A percentile compares a stretch with the other conserved stretches of the same genome.
These are phyloP conservation scores for Neodiprion lecontei DNA, from an alignment of 1,140 invertebrate genomes.

Conservation along the genomic window DNA sequence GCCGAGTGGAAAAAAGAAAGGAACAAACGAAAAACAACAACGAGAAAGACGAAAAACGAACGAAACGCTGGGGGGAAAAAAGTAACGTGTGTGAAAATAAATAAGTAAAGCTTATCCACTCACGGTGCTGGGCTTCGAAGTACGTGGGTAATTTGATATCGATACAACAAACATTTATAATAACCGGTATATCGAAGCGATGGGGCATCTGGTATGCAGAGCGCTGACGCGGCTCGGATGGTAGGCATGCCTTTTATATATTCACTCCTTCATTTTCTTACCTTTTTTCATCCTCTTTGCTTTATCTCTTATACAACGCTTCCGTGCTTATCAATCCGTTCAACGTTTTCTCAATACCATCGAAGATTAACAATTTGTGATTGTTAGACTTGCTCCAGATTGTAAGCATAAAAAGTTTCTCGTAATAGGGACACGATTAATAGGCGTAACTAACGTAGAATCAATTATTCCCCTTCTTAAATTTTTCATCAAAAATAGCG, in stretches of 20 bases:
- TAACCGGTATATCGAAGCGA: background rate
- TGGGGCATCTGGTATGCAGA: background rate
- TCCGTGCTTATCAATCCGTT: background rate
- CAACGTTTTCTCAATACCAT: background rate
- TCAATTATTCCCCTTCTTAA: too few species aligned
- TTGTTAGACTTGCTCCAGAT: too few species aligned
- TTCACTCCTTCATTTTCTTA: background rate
- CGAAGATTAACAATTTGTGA: too few species aligned
- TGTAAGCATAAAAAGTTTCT: too few species aligned
- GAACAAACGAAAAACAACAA: too few species aligned
- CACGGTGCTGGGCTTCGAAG: background rate
- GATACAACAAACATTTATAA: constrained; percentile 6
- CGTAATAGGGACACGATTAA: too few species aligned
- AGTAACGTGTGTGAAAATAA: background rate
- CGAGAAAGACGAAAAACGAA: too few species aligned
- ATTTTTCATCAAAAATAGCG: too few species aligned
- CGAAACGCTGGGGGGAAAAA: too few species aligned
- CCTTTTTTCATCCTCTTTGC: background rate
- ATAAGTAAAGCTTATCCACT: background rate
- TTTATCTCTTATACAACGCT: background rate
- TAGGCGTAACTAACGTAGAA: too few species aligned
- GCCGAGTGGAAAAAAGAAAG: background rate
- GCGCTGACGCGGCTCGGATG: background rate
- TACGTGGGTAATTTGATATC: constrained; percentile 2
- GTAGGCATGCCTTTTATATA: background rate